Base-by-base conservation (phyloP, 53 echinoderm and acorn worm species). In the Henricia sp. region DNA sequence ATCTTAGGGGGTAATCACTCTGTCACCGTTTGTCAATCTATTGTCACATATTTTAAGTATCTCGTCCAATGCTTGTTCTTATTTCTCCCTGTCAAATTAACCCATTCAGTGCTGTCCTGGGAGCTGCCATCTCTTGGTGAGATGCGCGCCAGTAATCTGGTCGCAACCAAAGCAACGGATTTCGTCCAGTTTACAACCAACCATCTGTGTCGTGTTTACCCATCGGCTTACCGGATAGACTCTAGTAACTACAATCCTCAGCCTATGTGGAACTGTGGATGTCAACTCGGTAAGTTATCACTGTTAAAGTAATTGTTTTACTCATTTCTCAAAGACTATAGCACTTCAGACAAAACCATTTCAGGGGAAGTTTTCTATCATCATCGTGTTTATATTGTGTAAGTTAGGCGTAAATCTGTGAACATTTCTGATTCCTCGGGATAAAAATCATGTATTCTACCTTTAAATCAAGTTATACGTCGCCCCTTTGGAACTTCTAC, bases 161-260 rank as follows among this genome's bases (percentile, higher is more conserved):
- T 90, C 2, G 88, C 88, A 17, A 94, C 92, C 52, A 94, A 94
- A 40, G 90, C 97, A 1, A 59, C 34, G n/a, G 94, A 97, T 66
- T 92, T 94, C 59, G 84, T 85, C 14, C 68, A 70, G 56, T 97
- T 97, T 82, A 97, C 92, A 13, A 75, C 88, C 39, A 87, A 72
- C 50, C 90, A 97, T 71, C 77, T 97, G 70, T 94, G 97, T 59
- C 67, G 97, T 4, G 94, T 94, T 25, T 97, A 97, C 55, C 97
- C 97, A 1, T 94, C 97, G 2, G 97, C 97, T 0, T 97, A 97
- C 46, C 69, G 97, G 60, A 97, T 97, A 35, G 97, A 97, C 80
- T 97, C 97, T 58, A 97, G 97, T 57, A 97, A 97, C 82, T 97
- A 89, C 82, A 97, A 94, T 43, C 97, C 97, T 13, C 94, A 94